These are phyloP conservation scores for Eurystomus glaucurus DNA, from an alignment of 2,797 vertebrate species.

Conservation along the genomic window DNA sequence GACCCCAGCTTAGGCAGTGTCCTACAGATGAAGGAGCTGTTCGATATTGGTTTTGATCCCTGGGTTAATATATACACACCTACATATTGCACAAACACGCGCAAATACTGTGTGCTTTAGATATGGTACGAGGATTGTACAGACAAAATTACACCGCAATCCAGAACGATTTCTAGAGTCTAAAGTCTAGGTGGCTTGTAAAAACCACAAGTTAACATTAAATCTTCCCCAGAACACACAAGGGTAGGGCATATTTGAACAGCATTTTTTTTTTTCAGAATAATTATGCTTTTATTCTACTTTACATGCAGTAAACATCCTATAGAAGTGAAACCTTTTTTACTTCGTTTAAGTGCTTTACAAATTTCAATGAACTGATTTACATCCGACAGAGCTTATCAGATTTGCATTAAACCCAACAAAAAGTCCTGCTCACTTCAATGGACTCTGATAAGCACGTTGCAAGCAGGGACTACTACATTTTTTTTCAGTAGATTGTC, in stretches of 20 bases:
- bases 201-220: neutral
- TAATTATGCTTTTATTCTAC: conserved; percentile 15
- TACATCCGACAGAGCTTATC: conserved; percentile 30
- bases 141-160: neutral
- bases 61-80: neutral
- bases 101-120: neutral
- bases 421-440: conserved; percentile 23
- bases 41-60: neutral
- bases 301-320: conserved; percentile 31
- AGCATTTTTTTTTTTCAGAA: neutral
- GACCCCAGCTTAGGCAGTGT: neutral
- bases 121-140: accelerated
- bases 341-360: neutral
- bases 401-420: conserved; percentile 39
- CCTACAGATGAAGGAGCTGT: neutral
- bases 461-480: neutral
- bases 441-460: neutral
- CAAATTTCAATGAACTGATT: conserved; percentile 65
- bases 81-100: neutral
- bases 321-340: conserved; percentile 30
- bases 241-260: neutral
- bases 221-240: neutral
- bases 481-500: neutral
- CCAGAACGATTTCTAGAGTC: neutral
- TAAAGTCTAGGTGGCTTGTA: too few relatives aligned